Evolutionary conservation across 1,140 invertebrate species (phyloP), one percentile per base, ranked within the genome.

Genomic region (Leptinotarsa undecemlineata): DNA sequence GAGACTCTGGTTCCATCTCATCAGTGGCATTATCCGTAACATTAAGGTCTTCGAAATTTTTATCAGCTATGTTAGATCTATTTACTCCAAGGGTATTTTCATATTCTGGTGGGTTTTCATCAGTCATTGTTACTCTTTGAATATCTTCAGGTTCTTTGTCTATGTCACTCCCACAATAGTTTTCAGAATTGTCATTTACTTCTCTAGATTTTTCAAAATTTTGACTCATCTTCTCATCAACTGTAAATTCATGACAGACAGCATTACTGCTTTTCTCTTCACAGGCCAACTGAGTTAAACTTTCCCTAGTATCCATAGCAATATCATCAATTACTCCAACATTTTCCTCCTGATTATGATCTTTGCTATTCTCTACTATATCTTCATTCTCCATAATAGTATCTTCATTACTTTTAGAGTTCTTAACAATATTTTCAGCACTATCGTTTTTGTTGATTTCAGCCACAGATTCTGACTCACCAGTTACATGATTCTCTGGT

Each of bases 401-500:
- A 57, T 57, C 51, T 57, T 6, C n/a, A 57, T 57, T 57, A 17
- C 17, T 19, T 57, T 57, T 19, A 57, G n/a, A 57, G 17, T n/a
- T 57, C 6, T 57, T 2, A 19, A 0, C 51, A 57, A 57, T 57
- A 19, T 57, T 19, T 42, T 42, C 33, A 42, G 8, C 8, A 57
- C 17, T 57, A 57, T 19, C n/a, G 51, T 57, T 19, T 57, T 57
- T n/a, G 3, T 57, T 15, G 15, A 57, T 19, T n/a, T 57, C 51
- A 57, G 51, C 3, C 15, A 68, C 19, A 26, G 47, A 23, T 23
- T 67, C 63, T 71, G 76, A 80, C 62, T 81, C 80, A n/a, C 80
- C 80, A 19, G 80, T 81, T 15, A 81, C 76, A 71, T 81, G 80
- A 76, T 80, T 78, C 76, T 81, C 80, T 13, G 79, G 80, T 21